Base-by-base conservation (phyloP, 2,888 invertebrate species). In the Lasioglossum zephyrum region DNA sequence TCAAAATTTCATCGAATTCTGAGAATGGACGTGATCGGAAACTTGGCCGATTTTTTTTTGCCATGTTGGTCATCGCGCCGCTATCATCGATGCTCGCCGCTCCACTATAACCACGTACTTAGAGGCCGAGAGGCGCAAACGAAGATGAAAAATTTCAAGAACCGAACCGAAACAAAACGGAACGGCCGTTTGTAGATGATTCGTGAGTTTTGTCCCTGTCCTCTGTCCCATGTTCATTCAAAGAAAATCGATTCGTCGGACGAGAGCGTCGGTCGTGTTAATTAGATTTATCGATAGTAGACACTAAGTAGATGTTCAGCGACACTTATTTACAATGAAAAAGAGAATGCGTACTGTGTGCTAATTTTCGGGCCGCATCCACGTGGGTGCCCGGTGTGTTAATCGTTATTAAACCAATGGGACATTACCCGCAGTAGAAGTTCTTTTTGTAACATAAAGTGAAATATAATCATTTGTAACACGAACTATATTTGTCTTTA, bases 401-500 rank as follows among this genome's bases (percentile, higher is more conserved):
- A 74, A 79, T 84, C 82, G 82, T 88, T 88, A 87, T 85, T 83
- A 76, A 89, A 89, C 79, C 81, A 85, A 63, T 72, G 84, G 85
- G 82, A 87, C 81, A 84, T 79, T 91, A 89, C 85, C 90, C 88
- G 84, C 82, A 87, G 86, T 88, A 87, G 85, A 84, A 69, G 91
- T 93, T 93, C 90, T 88, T 93, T 94, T 94, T 94, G 93, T 94
- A 94, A 94, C 84, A 93, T 93, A 92, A 92, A 93, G 74, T 87
- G 86, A 93, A 91, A 93, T 93, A 94, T 94, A 94, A 93, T 89
- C 93, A 92, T 94, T 94, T 93, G 92, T 94, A 94, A 94, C 92
- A 91, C 77, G 79, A 83, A 22, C 41, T 53, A 44, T n/a, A 2
- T 60, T 69, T 53, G 8, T 49, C 36, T n/a, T 60, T 60, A 4